Base-by-base conservation (phyloP, 2,797 vertebrate genomes). In the Lophius americanus region DNA sequence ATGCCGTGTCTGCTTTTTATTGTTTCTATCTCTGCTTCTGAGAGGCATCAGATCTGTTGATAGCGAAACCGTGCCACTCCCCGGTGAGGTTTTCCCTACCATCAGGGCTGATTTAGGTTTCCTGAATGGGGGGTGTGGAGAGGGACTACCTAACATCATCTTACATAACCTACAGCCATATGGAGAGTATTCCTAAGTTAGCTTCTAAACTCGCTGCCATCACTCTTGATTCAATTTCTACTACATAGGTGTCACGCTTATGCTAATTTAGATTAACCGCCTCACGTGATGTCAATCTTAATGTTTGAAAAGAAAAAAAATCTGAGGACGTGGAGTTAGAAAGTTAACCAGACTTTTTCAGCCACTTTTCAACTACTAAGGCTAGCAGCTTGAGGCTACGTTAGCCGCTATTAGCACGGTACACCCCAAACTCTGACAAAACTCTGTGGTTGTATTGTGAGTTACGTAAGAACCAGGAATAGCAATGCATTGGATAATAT, bases 171-270 rank as follows among this genome's bases (percentile, higher is more conserved):
- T 69, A 79, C 77, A 73, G 73, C 73, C 64, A 66, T 87, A 78
- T 91, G 91, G 87, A 83, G 73, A 67, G 61, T 72, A 85, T 93
- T 92, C 89, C 90, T 91, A 63, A 88, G 79, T 89, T 78, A 77
- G 69, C 14, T 33, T 13, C 64, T 47, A n/a, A 73, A 78, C 42
- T 51, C 10, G 33, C 53, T 2, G 7, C 35, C 37, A 23, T 23
- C 23, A 23, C 23, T 23, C 23, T 23, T 23, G 35, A 7, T 42
- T 42, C 9, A 3, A 8, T 42, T 42, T 42, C 43, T 44, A 3
- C 1, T 3, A 11, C 43, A 4, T 44, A 7, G 3, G 10, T 3
- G 43, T 4, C 3, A 7, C 11, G 11, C 12, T 44, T 44, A 3
- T 42, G 41, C 3, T 11, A 12, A 44, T 9, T 44, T 44, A 6